Conservation (phyloP, 2,113 vertebrate genomes). For the Neopipo cinnamomea region DNA sequence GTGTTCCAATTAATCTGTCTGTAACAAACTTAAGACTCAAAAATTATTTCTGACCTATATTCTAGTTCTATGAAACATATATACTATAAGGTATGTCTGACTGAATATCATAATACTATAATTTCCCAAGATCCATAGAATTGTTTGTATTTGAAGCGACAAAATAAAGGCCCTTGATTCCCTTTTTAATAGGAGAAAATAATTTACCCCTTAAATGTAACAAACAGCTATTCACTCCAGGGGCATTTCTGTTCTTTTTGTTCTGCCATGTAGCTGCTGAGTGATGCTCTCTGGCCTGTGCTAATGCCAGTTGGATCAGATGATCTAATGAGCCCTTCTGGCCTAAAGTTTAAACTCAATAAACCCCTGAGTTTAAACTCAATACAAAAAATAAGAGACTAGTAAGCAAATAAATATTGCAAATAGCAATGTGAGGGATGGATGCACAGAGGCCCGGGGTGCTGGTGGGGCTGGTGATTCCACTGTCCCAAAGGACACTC, state of each 20-base stretch:
- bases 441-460: neutral
- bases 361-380: neutral
- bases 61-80: slow-evolving; percentile 54
- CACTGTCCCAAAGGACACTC: neutral
- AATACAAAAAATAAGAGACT: neutral
- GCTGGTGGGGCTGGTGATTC: neutral
- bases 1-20: slow-evolving; percentile 67
- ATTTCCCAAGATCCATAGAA: slow-evolving; percentile 39
- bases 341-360: neutral
- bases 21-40: slow-evolving; percentile 59
- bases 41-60: slow-evolving; percentile 60
- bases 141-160: slow-evolving; percentile 43
- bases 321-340: neutral
- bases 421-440: neutral
- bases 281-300: neutral
- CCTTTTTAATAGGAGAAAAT: slow-evolving; percentile 44
- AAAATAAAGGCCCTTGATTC: slow-evolving; percentile 39
- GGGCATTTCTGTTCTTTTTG: slow-evolving; percentile 40
- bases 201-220: slow-evolving; percentile 57
- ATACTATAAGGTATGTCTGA: slow-evolving; percentile 50
- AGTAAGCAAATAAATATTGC: slow-evolving; percentile 29
- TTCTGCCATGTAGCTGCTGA: neutral
- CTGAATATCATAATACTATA: slow-evolving; percentile 3
- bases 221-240: slow-evolving; percentile 32
- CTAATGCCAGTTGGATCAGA: neutral